A percentile compares a stretch with the other conserved stretches of the same genome.
These are phyloP conservation scores for Beaufortia kweichowensis DNA, from an alignment of 2,113 vertebrate genomes.

Conservation along the genomic window DNA sequence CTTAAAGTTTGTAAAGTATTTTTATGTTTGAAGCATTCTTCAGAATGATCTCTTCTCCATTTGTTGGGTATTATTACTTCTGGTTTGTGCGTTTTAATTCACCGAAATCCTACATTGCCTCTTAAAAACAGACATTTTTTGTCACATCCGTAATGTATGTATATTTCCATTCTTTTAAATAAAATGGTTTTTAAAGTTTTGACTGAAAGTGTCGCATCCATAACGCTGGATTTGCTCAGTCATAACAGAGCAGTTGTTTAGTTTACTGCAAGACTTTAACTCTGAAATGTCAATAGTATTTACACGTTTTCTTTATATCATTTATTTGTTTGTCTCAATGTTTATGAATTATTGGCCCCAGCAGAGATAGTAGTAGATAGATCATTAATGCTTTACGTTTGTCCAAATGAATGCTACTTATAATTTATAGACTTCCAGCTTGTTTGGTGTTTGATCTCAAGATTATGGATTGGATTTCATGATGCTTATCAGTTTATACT, in stretches of 20 bases:
- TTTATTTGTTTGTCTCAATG: background rate
- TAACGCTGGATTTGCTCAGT: no score
- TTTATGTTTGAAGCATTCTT: no score
- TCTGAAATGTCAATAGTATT: background rate
- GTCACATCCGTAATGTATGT: no score
- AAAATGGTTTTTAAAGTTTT: no score
- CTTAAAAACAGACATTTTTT: no score
- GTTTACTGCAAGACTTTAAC: background rate
- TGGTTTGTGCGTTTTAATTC: no score
- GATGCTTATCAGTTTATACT: background rate
- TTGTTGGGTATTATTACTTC: no score
- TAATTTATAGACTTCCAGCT: background rate
- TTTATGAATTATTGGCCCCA: background rate
- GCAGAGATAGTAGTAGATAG: background rate
- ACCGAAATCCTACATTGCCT: no score
- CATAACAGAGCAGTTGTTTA: background rate
- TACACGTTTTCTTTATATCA: background rate
- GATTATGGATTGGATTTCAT: background rate
- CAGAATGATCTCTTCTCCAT: no score
- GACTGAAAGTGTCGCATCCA: no score
- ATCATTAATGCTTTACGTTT: background rate
- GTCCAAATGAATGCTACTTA: background rate
- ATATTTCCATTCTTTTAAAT: no score
- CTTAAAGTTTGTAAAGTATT: no score
- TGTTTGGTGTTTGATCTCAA: background rate